Conservation (phyloP, 2,888 invertebrate species). For the Himalopsyche tibetana region DNA sequence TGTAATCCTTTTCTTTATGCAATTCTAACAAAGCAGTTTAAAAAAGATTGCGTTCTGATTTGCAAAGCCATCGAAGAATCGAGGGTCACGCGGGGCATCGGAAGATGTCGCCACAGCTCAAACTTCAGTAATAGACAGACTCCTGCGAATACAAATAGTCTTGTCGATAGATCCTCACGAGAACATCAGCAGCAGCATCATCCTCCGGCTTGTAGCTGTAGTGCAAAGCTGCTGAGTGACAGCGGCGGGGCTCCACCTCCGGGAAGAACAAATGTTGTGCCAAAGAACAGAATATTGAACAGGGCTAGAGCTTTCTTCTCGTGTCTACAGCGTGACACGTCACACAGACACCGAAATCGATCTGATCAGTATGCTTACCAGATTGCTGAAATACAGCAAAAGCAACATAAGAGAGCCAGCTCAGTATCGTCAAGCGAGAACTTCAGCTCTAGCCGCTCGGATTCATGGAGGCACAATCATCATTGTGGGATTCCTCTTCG, state of each 20-base stretch:
- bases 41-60: slow-evolving; percentile 96
- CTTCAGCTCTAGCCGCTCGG: slow-evolving; percentile 91
- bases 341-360: slow-evolving; percentile 68
- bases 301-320: slow-evolving; percentile 73
- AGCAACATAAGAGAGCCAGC: slow-evolving; percentile 86
- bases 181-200: slow-evolving; percentile 83
- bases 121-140: slow-evolving; percentile 93
- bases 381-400: slow-evolving; percentile 85
- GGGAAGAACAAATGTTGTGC: slow-evolving; percentile 67
- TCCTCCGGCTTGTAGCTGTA: slow-evolving; percentile 78
- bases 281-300: slow-evolving; percentile 64
- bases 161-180: slow-evolving; percentile 87
- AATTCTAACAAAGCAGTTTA: slow-evolving; percentile 97
- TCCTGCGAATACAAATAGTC: slow-evolving; percentile 90
- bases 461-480: slow-evolving; percentile 89
- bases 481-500: slow-evolving; percentile 87
- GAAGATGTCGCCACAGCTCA: slow-evolving; percentile 89
- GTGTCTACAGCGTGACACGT: slow-evolving; percentile 66
- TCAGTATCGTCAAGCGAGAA: slow-evolving; percentile 93
- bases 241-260: slow-evolving; percentile 70
- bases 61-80: slow-evolving; percentile 98
- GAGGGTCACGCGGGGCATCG: slow-evolving; percentile 91
- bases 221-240: slow-evolving; percentile 76
- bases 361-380: slow-evolving; percentile 85
- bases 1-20: slow-evolving; percentile 99